phyloP scores from a whole-genome alignment of 2,888 invertebrate genomes.

The Hedya salicella region DNA sequence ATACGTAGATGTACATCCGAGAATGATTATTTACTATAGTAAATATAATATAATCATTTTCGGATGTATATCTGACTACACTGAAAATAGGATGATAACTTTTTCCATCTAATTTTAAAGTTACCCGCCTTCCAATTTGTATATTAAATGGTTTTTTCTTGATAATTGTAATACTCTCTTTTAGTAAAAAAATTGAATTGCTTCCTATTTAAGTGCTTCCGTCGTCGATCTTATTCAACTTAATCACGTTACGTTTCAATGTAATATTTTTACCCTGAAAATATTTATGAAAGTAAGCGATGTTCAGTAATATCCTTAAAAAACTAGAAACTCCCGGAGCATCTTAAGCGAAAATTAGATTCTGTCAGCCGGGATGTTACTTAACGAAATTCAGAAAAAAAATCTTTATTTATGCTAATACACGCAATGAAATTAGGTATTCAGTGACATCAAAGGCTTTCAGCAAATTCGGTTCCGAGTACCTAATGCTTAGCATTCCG shows the following conservation, averaged over 20 bases:
- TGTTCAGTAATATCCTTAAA: neutral
- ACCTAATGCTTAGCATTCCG: slow-evolving; percentile 19
- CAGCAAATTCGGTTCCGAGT: slow-evolving; percentile 21
- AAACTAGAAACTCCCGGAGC: neutral
- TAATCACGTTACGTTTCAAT: neutral
- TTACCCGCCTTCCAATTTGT: no score
- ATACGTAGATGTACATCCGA: no score
- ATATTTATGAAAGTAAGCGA: neutral
- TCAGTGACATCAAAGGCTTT: slow-evolving; percentile 35
- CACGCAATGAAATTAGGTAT: slow-evolving; percentile 18
- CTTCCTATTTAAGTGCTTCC: neutral
- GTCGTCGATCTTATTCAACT: neutral
- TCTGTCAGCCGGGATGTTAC: neutral
- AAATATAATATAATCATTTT: no score
- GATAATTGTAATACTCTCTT: no score
- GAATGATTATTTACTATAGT: no score
- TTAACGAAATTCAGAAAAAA: slow-evolving; percentile 3
- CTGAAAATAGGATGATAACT: no score
- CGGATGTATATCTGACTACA: no score
- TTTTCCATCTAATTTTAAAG: no score
- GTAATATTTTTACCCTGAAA: neutral
- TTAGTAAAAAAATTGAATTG: neutral
- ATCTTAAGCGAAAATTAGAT: neutral
- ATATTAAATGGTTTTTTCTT: no score
- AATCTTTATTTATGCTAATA: slow-evolving; percentile 8